Base-by-base conservation (phyloP, 2,888 invertebrate genomes). In the Oligia fasciuncula region DNA sequence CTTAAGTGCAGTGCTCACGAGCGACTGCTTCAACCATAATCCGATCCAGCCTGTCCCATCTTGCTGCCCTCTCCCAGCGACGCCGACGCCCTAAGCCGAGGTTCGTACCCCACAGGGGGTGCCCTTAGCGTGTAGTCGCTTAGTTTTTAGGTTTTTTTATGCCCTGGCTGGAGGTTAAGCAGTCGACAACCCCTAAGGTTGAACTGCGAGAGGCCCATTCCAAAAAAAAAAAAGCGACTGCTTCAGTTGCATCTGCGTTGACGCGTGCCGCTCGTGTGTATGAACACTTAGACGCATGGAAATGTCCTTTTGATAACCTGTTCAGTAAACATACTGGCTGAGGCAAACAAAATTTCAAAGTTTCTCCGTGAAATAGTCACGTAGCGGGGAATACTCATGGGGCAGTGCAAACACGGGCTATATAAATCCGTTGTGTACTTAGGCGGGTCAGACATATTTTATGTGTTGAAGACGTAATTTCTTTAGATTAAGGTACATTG, bases 331-430 rank as follows among this genome's bases (percentile, higher is more conserved):
- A 89, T 71, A 80, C 67, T 67, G 62, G 76, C 76, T 43, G 63
- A 68, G 54, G 71, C 77, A 77, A 91, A 90, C 87, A 88, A 88
- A 86, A 87, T 86, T 84, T 83, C 84, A 87, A 91, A 90, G 82
- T 90, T 90, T 70, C 69, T 40, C 70, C 73, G 70, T 81, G 83
- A 82, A 80, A 88, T 82, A 81, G 88, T 88, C 91, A 90, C 88
- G 89, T 87, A 83, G 84, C 49, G 80, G 23, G 72, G 73, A 75
- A 75, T 67, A 43, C 75, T 80, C 86, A 74, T 73, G 86, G 84
- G 84, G 76, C 43, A 85, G 72, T 5, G 69, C 80, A 85, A 87
- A 88, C 79, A 83, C 70, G 62, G 43, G n/a, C 19, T 57, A 76
- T 84, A 75, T 80, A 85, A 83, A 71, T 63, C 73, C 57, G 19